Base-by-base conservation (phyloP, 2,888 invertebrate species). In the Eristalis pertinax region DNA sequence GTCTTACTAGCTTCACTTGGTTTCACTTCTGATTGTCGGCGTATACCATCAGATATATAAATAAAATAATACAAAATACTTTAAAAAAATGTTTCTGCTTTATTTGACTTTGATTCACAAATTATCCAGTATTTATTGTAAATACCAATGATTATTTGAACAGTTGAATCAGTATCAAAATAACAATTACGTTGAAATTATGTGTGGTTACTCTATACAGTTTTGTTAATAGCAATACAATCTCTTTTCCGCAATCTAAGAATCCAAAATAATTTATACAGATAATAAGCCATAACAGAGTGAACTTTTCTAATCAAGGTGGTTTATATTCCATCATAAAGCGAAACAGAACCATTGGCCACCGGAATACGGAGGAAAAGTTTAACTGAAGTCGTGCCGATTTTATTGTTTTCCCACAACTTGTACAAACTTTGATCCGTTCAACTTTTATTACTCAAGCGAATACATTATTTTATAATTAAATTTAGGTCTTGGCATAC, bases 231-330 rank as follows among this genome's bases (percentile, higher is more conserved):
- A 83, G 63, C 60, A 35, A 78, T 78, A 73, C 73, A 73, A 69
- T 83, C 78, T 64, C 62, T 78, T 72, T 43, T 22, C 50, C 41
- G 50, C 79, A 84, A 68, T 75, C 70, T 67, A 32, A 62, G 63
- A 75, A 35, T 58, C 72, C 67, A 84, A 84, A 76, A 84, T 80
- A 67, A 80, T 84, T 80, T 84, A 84, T 81, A 80, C 80, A 72
- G 67, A 84, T 80, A 84, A 84, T 84, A 84, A 75, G 80, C 72
- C 72, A 84, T 84, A 84, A 80, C 72, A 76, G 76, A 80, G 56
- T 84, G 80, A 84, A 84, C 84, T 84, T 84, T 84, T 84, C 84
- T 84, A 84, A 84, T 84, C 84, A 84, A 80, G 76, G 80, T 84
- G 67, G 70, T 76, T 76, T 80, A 80, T 84, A 76, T 75, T 41